Evolutionary conservation across 2,888 invertebrate genomes (phyloP).

Genomic region (Candidula unifasciata): DNA sequence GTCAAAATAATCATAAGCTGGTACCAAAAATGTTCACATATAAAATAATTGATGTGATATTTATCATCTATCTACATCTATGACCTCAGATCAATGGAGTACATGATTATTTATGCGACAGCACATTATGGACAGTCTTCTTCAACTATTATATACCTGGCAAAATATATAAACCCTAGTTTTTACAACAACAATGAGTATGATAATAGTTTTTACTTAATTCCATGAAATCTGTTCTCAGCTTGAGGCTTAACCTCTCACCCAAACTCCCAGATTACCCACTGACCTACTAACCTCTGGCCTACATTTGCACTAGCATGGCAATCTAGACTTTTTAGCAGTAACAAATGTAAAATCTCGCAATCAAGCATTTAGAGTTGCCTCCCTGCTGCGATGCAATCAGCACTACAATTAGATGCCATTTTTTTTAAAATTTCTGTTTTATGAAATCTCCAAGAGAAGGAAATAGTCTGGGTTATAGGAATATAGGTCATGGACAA

Average conservation of each 20-base stretch:
- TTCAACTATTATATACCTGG: too few relatives aligned
- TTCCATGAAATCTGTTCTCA: too few relatives aligned
- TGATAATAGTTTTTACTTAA: too few relatives aligned
- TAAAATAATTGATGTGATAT: too few relatives aligned
- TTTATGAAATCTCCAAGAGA: background rate
- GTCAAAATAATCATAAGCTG: too few relatives aligned
- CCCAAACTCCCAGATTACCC: background rate
- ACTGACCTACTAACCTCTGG: conserved; percentile 5
- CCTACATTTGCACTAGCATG: background rate
- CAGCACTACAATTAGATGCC: background rate
- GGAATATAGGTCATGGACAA: background rate
- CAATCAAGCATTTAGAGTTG: background rate
- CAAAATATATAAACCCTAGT: too few relatives aligned
- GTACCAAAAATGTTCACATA: too few relatives aligned
- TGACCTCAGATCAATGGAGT: too few relatives aligned
- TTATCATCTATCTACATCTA: too few relatives aligned
- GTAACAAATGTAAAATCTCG: background rate
- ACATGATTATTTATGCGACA: too few relatives aligned
- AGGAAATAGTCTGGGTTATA: background rate
- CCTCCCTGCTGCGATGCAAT: background rate
- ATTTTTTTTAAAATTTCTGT: background rate
- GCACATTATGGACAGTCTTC: too few relatives aligned
- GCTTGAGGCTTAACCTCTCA: background rate
- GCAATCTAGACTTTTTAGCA: background rate
- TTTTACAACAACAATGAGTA: too few relatives aligned